Conservation (phyloP, 2,113 vertebrate species). For the Fukomys damarensis region DNA sequence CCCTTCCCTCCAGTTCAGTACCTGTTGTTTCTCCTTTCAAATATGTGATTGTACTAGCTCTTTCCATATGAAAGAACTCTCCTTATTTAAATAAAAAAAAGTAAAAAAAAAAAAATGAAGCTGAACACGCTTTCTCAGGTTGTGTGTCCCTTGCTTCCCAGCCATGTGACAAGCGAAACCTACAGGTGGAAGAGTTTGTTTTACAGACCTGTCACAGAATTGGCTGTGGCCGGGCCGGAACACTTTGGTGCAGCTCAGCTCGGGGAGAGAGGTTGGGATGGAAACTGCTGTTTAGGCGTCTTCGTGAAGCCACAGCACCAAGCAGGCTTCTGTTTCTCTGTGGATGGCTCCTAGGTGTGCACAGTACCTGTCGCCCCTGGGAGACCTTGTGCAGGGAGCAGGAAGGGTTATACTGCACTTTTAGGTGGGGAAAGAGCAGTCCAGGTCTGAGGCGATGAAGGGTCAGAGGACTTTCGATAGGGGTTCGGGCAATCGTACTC, state of each 20-base stretch:
- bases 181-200: neutral
- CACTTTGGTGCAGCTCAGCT: rapidly evolving
- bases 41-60: conserved; percentile 97
- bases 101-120: conserved; percentile 87
- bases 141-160: neutral
- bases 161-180: neutral
- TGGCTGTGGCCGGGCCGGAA: neutral
- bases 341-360: neutral
- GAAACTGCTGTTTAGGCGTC: neutral
- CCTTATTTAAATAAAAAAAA: conserved; percentile 94
- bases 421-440: neutral
- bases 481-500: neutral
- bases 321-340: too few species aligned
- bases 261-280: neutral
- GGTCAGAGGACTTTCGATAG: too few species aligned
- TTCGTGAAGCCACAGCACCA: neutral
- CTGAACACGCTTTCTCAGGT: conserved; percentile 90
- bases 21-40: conserved; percentile 95
- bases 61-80: conserved; percentile 95
- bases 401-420: neutral
- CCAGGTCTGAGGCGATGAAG: neutral
- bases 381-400: neutral
- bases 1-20: conserved; percentile 87
- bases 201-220: rapidly evolving
- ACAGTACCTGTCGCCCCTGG: neutral